These are phyloP conservation scores for Agonopterix heracliana DNA, from an alignment of 2,888 invertebrate genomes.

Conservation along the genomic window DNA sequence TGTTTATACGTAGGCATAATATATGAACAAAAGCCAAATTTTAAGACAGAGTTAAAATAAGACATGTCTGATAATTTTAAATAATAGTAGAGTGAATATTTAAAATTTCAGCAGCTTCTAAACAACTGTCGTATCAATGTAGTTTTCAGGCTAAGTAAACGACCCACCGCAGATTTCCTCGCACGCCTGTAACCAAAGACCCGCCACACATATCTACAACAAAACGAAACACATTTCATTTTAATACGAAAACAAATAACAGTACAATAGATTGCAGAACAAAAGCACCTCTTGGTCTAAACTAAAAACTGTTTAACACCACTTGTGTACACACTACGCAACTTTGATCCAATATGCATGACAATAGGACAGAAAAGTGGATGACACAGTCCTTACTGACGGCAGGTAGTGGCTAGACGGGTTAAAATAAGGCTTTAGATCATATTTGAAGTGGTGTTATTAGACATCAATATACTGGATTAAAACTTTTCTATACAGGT, in stretches of 20 bases:
- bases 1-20: no score
- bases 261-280: constrained; percentile 28
- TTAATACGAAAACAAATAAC: constrained; percentile 23
- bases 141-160: not conserved
- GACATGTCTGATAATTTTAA: no score
- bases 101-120: no score
- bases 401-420: constrained; percentile 43
- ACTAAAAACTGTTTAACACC: constrained; percentile 60
- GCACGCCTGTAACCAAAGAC: no score
- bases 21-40: no score
- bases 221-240: constrained; percentile 8
- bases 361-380: constrained; percentile 58
- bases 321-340: constrained; percentile 68
- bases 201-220: constrained; percentile 3
- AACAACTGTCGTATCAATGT: no score
- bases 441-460: no score
- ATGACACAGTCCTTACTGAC: constrained; percentile 56
- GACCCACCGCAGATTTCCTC: not conserved
- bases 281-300: constrained; percentile 42
- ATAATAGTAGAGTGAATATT: no score
- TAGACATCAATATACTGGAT: no score
- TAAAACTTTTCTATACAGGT: not conserved
- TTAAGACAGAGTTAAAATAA: no score
- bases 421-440: constrained; percentile 6
- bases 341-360: constrained; percentile 72